These are phyloP conservation scores for Cryptosula pallasiana DNA, from an alignment of 2,888 invertebrate species.

Conservation along the genomic window DNA sequence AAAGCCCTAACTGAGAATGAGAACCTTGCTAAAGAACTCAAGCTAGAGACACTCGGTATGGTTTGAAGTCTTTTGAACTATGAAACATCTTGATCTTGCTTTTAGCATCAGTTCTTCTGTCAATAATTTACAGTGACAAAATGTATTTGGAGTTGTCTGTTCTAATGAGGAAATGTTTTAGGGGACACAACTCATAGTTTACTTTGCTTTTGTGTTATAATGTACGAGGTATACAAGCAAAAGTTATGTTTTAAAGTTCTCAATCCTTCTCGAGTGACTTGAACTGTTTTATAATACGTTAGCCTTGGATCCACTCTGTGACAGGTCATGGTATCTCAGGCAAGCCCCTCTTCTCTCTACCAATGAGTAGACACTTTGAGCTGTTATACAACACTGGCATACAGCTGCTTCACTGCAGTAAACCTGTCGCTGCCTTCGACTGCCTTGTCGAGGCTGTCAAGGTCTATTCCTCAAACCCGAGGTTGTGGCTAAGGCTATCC, in stretches of 20 bases:
- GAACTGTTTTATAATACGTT: too few relatives aligned
- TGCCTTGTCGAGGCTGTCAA: conserved; percentile 80
- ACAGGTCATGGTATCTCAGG: conserved; percentile 46
- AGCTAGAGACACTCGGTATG: conserved; percentile 24
- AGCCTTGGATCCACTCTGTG: neutral
- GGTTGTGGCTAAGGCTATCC: conserved; percentile 85
- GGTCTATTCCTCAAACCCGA: conserved; percentile 78
- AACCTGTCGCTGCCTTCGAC: conserved; percentile 80
- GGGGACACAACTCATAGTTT: too few relatives aligned
- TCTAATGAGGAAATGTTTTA: too few relatives aligned
- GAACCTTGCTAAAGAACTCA: conserved; percentile 39
- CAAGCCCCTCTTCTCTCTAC: conserved; percentile 62
- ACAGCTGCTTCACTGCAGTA: conserved; percentile 72
- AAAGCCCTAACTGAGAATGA: conserved; percentile 72
- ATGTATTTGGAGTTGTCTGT: too few relatives aligned
- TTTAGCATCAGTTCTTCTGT: too few relatives aligned
- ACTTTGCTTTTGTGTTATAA: too few relatives aligned
- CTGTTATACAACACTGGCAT: conserved; percentile 78
- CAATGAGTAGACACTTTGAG: conserved; percentile 63
- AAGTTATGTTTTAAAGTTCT: too few relatives aligned
- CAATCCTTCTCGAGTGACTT: too few relatives aligned
- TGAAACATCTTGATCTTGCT: too few relatives aligned
- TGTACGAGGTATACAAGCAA: too few relatives aligned
- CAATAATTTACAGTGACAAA: too few relatives aligned
- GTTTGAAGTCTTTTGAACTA: too few relatives aligned